Conservation (phyloP, 2,113 vertebrate species). For the Rhodinocichla rosea region DNA sequence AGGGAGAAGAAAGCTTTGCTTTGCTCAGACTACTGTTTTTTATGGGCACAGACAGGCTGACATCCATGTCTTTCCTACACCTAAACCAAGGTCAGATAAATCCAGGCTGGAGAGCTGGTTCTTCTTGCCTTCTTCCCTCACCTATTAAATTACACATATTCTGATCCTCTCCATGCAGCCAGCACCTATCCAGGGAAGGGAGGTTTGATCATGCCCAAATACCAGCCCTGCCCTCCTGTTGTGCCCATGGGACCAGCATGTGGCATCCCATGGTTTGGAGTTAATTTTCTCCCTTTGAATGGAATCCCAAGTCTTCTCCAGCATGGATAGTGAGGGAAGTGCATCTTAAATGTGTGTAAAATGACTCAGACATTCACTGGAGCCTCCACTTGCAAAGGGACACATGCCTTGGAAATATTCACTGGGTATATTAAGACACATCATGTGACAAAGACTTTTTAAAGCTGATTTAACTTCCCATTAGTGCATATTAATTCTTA, state of each 20-base stretch:
- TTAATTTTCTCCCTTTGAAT: background rate
- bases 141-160: background rate
- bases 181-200: background rate
- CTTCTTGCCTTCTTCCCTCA: background rate
- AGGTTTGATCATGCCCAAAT: background rate
- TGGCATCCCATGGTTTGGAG: background rate
- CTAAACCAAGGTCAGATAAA: background rate
- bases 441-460: background rate
- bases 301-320: background rate
- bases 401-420: background rate
- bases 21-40: background rate
- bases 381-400: background rate
- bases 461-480: background rate
- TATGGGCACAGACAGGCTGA: background rate
- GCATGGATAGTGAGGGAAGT: background rate
- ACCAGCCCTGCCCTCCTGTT: background rate
- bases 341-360: background rate
- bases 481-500: background rate
- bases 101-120: background rate
- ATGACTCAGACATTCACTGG: background rate
- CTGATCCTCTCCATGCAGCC: background rate
- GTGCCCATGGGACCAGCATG: background rate
- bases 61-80: background rate
- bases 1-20: background rate
- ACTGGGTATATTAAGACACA: background rate